Base-by-base conservation (phyloP, 2,888 invertebrate genomes). In the Lissocephala sabroskyi region DNA sequence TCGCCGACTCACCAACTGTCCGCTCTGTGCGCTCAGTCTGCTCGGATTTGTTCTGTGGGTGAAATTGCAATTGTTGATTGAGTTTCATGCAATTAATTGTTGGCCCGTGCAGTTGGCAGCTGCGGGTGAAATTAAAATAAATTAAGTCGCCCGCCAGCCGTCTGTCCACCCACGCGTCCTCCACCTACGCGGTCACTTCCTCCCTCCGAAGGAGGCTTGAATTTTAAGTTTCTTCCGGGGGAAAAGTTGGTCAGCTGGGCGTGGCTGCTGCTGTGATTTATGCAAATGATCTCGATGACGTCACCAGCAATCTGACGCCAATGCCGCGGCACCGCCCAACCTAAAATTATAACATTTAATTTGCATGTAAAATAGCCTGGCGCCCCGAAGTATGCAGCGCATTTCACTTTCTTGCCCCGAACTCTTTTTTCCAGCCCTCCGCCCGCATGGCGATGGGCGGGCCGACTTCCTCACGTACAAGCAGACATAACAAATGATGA, bases 1-100 rank as follows among this genome's bases (percentile, higher is more conserved):
- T n/a, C n/a, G n/a, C n/a, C n/a, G n/a, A n/a, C n/a, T n/a, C n/a
- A n/a, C n/a, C n/a, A n/a, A n/a, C n/a, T n/a, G n/a, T n/a, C n/a
- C n/a, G n/a, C n/a, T n/a, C n/a, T n/a, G n/a, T n/a, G n/a, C n/a
- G n/a, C n/a, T n/a, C n/a, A n/a, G n/a, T n/a, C n/a, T n/a, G n/a
- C n/a, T n/a, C n/a, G n/a, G n/a, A n/a, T n/a, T n/a, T n/a, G 23
- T 23, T 23, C 7, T 45, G 14, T 54, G 48, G 41, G 46, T 35
- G 40, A 49, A 18, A 43, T 33, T 59, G 63, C 64, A 64, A 56
- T 64, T 52, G 64, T 63, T 61, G 57, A 59, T 63, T 56, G 43
- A 60, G 52, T 41, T 53, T 39, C 45, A 48, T 45, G 44, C 43
- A 53, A 74, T 74, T 66, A 65, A 74, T 59, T 62, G 52, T 47